These are phyloP conservation scores for Aphaenogaster ashmeadi DNA, from an alignment of 1,140 invertebrate genomes.

Conservation along the genomic window DNA sequence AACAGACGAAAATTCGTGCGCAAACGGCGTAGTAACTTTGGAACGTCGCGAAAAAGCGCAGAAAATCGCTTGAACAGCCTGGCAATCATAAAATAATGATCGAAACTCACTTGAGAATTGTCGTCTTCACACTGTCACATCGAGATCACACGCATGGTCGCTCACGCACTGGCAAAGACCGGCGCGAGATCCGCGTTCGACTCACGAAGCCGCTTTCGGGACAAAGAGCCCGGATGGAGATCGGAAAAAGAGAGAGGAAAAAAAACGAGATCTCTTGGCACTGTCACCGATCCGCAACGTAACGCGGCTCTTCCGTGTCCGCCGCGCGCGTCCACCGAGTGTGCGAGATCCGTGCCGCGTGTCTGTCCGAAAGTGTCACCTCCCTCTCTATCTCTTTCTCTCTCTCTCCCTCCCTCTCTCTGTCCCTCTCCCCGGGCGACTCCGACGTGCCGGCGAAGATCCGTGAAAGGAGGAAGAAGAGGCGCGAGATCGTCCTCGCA, in stretches of 20 bases:
- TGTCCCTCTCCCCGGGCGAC: slow-evolving; percentile 64
- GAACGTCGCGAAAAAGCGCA: not conserved
- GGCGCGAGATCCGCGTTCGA: not conserved
- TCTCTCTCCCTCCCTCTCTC: not conserved
- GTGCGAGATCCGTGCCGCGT: slow-evolving; percentile 74
- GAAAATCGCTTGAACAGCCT: not conserved
- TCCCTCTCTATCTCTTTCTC: slow-evolving; percentile 54
- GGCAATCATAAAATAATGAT: slow-evolving; percentile 27
- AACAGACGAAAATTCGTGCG: not conserved
- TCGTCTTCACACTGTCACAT: slow-evolving; percentile 55
- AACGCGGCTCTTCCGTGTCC: slow-evolving; percentile 69
- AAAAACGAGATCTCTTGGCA: slow-evolving; percentile 54
- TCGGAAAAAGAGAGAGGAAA: slow-evolving; percentile 11
- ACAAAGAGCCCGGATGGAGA: slow-evolving; percentile 48
- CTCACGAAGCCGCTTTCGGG: slow-evolving; percentile 36
- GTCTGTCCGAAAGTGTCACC: slow-evolving; percentile 76
- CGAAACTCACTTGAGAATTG: slow-evolving; percentile 47
- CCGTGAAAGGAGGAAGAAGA: slow-evolving; percentile 78
- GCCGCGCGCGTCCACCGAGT: slow-evolving; percentile 64
- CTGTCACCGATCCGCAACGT: slow-evolving; percentile 70
- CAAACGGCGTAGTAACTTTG: not conserved
- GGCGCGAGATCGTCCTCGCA: slow-evolving; percentile 70
- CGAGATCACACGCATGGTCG: slow-evolving; percentile 24
- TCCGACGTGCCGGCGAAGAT: slow-evolving; percentile 72
- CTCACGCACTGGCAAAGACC: slow-evolving; percentile 23